These are phyloP conservation scores for Calyptommatus sinebrachiatus DNA, from an alignment of 2,113 vertebrate species.

Conservation along the genomic window DNA sequence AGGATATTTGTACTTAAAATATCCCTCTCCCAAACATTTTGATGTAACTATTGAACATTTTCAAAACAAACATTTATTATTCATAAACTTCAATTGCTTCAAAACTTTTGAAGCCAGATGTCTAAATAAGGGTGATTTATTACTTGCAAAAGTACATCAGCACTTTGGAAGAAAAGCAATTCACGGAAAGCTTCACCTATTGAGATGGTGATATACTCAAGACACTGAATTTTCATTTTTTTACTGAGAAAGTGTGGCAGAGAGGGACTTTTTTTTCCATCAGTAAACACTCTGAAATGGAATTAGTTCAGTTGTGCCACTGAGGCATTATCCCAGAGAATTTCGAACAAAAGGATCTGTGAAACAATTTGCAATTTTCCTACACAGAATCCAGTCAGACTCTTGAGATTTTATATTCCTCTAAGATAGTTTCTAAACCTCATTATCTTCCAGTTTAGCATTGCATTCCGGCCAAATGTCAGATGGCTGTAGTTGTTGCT, in stretches of 20 bases:
- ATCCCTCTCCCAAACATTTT: neutral
- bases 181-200: neutral
- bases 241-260: neutral
- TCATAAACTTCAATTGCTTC: neutral
- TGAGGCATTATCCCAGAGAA: constrained; percentile 10
- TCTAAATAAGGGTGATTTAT: neutral
- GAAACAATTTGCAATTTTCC: constrained; percentile 39
- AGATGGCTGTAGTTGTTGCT: constrained; percentile 51
- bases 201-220: neutral
- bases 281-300: constrained; percentile 2
- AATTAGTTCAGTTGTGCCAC: constrained; percentile 37
- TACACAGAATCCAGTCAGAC: constrained; percentile 41
- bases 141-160: neutral
- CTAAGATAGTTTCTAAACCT: constrained; percentile 57
- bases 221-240: constrained; percentile 11
- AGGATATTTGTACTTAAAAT: neutral
- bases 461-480: constrained; percentile 52
- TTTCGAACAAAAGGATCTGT: constrained; percentile 30
- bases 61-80: neutral
- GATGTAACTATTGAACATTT: neutral
- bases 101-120: neutral
- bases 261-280: neutral
- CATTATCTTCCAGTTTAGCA: constrained; percentile 59
- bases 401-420: constrained; percentile 42
- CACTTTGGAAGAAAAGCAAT: neutral